Conservation (phyloP, 2,113 vertebrate genomes). For the Eidolon helvum region DNA sequence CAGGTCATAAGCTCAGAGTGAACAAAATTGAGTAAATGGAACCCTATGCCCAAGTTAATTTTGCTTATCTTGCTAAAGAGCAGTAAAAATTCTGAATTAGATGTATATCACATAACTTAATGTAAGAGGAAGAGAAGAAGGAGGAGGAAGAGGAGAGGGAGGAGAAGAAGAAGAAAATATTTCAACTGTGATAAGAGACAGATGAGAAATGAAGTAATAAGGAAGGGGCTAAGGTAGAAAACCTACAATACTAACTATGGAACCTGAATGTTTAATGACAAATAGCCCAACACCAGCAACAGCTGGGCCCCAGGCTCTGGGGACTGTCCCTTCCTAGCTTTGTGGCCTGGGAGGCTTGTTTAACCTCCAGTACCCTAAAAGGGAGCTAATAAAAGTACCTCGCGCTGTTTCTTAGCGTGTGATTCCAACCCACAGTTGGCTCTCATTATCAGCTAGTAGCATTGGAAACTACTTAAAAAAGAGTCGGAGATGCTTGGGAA, state of each 20-base stretch:
- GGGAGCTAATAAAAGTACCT: background rate
- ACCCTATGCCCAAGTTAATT: background rate
- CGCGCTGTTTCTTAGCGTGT: accelerated
- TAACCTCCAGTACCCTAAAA: accelerated
- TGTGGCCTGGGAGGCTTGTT: background rate
- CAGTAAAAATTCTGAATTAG: background rate
- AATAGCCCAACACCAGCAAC: background rate
- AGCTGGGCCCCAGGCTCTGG: background rate
- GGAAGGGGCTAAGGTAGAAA: background rate
- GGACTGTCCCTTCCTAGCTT: background rate
- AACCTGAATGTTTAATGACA: background rate
- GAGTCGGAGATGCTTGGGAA: no score
- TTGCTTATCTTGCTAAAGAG: background rate
- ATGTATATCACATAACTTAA: background rate
- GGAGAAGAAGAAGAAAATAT: background rate
- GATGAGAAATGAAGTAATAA: background rate
- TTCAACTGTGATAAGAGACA: background rate
- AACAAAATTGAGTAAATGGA: background rate
- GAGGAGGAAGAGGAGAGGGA: background rate
- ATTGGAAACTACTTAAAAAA: background rate
- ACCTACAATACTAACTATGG: background rate
- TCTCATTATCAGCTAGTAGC: background rate
- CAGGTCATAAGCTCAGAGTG: background rate
- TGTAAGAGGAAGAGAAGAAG: background rate
- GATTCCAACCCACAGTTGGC: accelerated